Base-by-base conservation (phyloP, 2,888 invertebrate species). In the Ferdinandea cuprea region DNA sequence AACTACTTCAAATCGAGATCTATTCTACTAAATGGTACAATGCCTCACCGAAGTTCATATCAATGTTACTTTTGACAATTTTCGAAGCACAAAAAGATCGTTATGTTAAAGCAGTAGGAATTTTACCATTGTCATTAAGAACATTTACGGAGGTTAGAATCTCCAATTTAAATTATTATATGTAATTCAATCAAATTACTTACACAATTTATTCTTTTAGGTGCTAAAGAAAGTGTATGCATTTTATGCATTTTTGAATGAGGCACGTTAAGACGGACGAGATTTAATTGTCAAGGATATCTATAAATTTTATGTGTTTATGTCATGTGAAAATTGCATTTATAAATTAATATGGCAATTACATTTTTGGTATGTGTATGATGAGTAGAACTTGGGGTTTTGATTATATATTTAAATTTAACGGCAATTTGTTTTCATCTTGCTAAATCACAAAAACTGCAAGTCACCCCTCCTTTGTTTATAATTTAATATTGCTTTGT, bases 11-110 rank as follows among this genome's bases (percentile, higher is more conserved):
- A 3, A 50, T 3, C 0, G 48, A 73, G 19, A 0, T 79, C 13
- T 79, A 79, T 9, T 79, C 52, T 44, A 15, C 54, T 9, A 48
- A 68, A 15, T 73, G 73, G 79, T 73, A 79, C 48, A 46, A 61
- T 11, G 37, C 37, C 7, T 68, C 73, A 21, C 59, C 40, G 9
- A 68, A 48, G 0, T 13, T 61, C 2, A 73, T 68, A 15, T 13
- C 40, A 3, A 66, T 79, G 73, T 8, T 79, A 8, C 52, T 79
- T 8, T 32, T 73, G 11, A 61, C 68, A 13, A 56, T 68, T 8
- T 30, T 50, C 3, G 56, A 61, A 3, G 40, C 61, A 9, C 79
- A 79, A n/a, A 50, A 42, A 8, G 56, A 68, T 7, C 42, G 35
- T 0, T 79, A 66, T 37, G 13, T 79, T 13, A 68, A 35, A n/a